Percentiles rank a stretch among this genome's conserved stretches.
Conservation (phyloP, 1,140 invertebrate genomes). For the Ditylenchus dipsaci region DNA sequence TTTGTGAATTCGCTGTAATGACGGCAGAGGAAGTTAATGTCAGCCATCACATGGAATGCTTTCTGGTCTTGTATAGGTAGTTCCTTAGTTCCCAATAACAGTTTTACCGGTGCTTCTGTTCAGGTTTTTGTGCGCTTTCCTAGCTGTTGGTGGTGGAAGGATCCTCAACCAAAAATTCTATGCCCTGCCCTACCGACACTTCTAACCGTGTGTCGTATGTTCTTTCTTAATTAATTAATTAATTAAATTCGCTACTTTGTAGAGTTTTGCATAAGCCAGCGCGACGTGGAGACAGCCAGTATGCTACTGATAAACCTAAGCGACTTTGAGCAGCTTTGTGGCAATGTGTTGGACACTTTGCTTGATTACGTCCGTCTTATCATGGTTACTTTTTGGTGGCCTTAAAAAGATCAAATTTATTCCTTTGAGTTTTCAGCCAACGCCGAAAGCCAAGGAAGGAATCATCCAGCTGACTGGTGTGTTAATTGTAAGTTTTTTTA, state of each 20-base stretch:
- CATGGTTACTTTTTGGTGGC: neutral
- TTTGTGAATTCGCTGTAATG: neutral
- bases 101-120: too few relatives aligned
- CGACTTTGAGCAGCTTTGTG: neutral
- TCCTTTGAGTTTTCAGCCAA: neutral
- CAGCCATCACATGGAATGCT: neutral
- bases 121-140: conserved; percentile 3
- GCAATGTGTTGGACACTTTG: neutral
- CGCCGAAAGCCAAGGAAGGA: neutral
- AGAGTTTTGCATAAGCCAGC: conserved; percentile 2
- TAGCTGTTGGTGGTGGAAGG: neutral
- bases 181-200: conserved; percentile 4
- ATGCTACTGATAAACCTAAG: neutral
- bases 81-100: too few relatives aligned
- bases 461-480: neutral
- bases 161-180: neutral
- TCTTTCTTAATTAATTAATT: neutral
- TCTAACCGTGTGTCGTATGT: neutral
- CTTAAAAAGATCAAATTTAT: too few relatives aligned
- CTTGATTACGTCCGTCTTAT: neutral
- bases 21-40: neutral
- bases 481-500: too few relatives aligned
- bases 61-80: neutral
- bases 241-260: too few relatives aligned
- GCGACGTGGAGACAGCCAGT: neutral